Evolutionary conservation across 1,140 invertebrate species (phyloP).

Genomic region (Leptonema lineaticorne): DNA sequence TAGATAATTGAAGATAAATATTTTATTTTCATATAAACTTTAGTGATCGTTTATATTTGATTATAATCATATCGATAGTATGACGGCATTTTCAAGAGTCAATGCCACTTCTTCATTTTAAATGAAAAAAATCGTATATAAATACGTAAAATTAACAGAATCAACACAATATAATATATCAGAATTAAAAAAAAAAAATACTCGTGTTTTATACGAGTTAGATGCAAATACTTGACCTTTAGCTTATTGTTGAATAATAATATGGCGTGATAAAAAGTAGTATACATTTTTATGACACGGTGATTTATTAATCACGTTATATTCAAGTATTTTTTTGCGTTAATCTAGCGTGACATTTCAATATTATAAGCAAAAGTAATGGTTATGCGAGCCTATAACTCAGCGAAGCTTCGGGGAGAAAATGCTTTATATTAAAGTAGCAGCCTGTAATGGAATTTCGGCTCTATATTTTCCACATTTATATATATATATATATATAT

Average conservation of each 20-base stretch:
- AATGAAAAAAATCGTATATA: no score
- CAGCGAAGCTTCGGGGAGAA: neutral
- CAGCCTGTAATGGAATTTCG: neutral
- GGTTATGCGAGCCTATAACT: neutral
- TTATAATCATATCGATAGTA: no score
- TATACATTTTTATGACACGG: constrained; percentile 13
- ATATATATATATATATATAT: constrained; percentile 1
- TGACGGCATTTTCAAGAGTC: no score
- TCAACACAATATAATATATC: no score
- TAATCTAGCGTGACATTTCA: constrained; percentile 19
- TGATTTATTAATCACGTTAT: constrained; percentile 13
- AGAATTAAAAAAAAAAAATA: no score
- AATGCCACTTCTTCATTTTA: no score
- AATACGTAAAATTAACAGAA: no score
- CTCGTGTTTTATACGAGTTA: no score
- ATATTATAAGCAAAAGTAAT: constrained; percentile 12
- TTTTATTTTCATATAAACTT: no score
- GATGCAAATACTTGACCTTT: neutral
- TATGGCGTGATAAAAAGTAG: constrained; percentile 16
- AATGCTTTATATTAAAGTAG: neutral
- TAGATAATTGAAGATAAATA: no score
- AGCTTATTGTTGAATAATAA: neutral
- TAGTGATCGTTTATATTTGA: no score
- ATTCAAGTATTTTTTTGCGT: constrained; percentile 12
- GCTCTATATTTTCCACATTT: neutral